phyloP scores from a whole-genome alignment of 2,113 vertebrate genomes.

The Anthoscopus minutus region DNA sequence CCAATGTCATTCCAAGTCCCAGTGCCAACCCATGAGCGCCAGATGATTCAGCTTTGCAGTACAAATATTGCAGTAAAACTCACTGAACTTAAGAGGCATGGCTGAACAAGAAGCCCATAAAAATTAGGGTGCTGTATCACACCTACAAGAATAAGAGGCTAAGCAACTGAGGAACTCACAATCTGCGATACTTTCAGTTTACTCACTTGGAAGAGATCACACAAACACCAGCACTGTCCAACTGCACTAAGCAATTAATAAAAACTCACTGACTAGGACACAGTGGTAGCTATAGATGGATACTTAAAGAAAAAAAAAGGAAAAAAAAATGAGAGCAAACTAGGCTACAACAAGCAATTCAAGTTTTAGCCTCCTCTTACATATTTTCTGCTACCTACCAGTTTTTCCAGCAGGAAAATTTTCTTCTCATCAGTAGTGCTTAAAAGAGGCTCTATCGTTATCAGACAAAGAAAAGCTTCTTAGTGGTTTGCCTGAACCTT shows the following conservation, averaged over 20 bases:
- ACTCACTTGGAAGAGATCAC: background rate
- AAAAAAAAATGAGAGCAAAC: background rate
- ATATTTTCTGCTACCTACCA: background rate
- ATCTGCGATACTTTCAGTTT: background rate
- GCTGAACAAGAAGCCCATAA: background rate
- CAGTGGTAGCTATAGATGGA: background rate
- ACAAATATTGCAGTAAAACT: background rate
- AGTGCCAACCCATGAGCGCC: background rate
- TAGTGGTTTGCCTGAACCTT: background rate
- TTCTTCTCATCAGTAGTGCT: background rate
- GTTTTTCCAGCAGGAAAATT: background rate
- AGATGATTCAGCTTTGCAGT: background rate
- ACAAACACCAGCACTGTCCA: background rate
- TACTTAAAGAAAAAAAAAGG: background rate
- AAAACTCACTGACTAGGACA: background rate
- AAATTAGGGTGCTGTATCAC: background rate
- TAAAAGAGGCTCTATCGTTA: background rate
- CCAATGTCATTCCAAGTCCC: background rate
- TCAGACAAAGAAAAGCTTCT: background rate
- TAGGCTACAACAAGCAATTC: background rate
- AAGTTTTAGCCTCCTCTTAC: background rate
- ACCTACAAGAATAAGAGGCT: background rate
- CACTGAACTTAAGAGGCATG: background rate
- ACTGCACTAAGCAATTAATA: background rate
- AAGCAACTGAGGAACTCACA: background rate